Evolutionary conservation across 2,113 vertebrate genomes (phyloP), one percentile per base, ranked within the genome.

Genomic region (Choloepus hoffmanni): DNA sequence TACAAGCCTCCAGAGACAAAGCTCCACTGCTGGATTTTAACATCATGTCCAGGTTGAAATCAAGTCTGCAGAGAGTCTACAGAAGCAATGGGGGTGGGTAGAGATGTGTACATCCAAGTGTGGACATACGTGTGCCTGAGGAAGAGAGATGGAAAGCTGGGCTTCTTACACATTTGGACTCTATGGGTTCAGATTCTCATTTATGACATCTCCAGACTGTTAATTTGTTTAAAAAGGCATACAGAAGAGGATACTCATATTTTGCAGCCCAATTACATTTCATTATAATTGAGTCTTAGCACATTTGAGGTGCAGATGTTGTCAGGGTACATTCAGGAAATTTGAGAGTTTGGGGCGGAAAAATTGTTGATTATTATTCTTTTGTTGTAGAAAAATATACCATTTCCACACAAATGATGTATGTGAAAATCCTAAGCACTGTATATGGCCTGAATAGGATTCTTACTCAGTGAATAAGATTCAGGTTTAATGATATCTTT

Each of bases 1-100:
- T 97, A 98, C 91, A 98, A 98, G 81, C 85, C 78, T 67, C 94
- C 58, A 72, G 96, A 98, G 97, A 98, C 94, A 50, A 28, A 85
- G 86, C 88, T 94, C 95, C 96, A 79, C 78, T 93, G 67, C 86
- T 96, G 78, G 68, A 68, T 86, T 91, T 96, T 96, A 87, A 89
- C 90, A 40, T 93, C 74, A 8, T 36, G 62, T 85, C 36, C 0
- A 0, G 92, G 76, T 82, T 97, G 97, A 98, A 98, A 98, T 92
- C 81, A 90, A 95, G 88, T 96, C 95, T 95, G 93, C 77, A 36
- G 19, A 85, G 65, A 77, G 78, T 70, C 50, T 58, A 85, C 88
- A 74, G 82, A 60, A 30, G 43, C 0, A 3, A 19, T 23, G 24
- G 70, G 14, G 36, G 43, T 1, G 28, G 2, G 18, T 10, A 23